Base-by-base conservation (phyloP, 2,888 invertebrate species). In the Lymantria monacha region DNA sequence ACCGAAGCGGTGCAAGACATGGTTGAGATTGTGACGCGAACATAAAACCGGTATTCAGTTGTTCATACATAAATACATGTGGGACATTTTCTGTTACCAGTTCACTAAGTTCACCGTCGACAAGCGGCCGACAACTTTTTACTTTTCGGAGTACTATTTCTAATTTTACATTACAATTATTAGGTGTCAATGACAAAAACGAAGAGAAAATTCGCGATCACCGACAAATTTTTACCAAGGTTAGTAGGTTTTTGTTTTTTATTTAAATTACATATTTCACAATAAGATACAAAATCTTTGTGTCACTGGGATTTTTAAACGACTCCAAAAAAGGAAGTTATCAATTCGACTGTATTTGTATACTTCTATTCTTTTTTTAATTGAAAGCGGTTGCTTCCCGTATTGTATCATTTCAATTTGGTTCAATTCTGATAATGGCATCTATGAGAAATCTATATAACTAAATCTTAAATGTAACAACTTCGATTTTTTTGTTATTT, bases 141-240 rank as follows among this genome's bases (percentile, higher is more conserved):
- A 65, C 75, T 76, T 74, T 72, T 71, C 76, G 76, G 77, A 78
- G 79, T 81, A 74, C 79, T 74, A 57, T 81, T 87, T 87, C 77
- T 75, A 76, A 69, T 70, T 71, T 79, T 72, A 59, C 61, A 51
- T 61, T 71, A 69, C 68, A 80, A 79, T 67, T 70, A 72, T 79
- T 87, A 85, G 82, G 92, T 92, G 92, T 92, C 92, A 92, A 92
- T 92, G 92, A 91, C 87, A 90, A 90, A 79, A 89, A 83, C 85
- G 76, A 84, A 85, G 86, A 91, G 84, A 88, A 91, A 85, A 82
- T 91, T 78, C 71, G 87, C 89, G 77, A 89, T 91, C 72, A 91
- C 85, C 72, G 87, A 92, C 85, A 91, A 89, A 86, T 91, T 92
- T 83, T 81, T 91, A 64, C 92, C 92, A 74, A 91, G 92, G 92